phyloP scores from a whole-genome alignment of 2,797 vertebrate genomes.

The Rhodeus uyekii region DNA sequence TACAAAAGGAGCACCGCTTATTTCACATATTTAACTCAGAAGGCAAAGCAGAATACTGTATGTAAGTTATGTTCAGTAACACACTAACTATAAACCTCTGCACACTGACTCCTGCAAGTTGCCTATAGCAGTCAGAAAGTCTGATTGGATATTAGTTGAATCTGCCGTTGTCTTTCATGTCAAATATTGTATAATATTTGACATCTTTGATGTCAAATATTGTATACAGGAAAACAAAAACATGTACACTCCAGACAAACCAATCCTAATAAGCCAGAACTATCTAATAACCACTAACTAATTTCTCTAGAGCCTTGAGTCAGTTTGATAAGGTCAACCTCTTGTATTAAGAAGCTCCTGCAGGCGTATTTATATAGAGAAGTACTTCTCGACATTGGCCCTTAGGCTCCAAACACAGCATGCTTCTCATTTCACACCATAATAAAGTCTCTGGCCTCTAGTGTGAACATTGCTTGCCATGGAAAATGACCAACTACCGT shows the following conservation, averaged over 20 bases:
- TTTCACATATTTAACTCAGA: not conserved
- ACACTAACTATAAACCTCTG: not conserved
- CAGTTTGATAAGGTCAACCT: not conserved
- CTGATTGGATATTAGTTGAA: not conserved
- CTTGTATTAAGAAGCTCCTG: not conserved
- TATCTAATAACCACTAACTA: not conserved
- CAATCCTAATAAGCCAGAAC: not conserved
- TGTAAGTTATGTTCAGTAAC: not conserved
- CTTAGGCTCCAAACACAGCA: not conserved
- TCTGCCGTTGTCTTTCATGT: not conserved
- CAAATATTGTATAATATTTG: no score
- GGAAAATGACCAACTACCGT: not conserved
- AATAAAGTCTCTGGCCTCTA: slow-evolving; percentile 7
- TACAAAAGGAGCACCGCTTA: not conserved
- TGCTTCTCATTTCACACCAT: slow-evolving; percentile 18
- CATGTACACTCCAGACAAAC: slow-evolving; percentile 1
- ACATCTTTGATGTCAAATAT: slow-evolving; percentile 16
- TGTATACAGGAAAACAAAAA: not conserved
- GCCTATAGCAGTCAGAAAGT: not conserved
- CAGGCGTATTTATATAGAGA: not conserved
- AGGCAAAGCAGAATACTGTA: not conserved
- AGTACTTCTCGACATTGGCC: not conserved
- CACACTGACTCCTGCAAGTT: not conserved
- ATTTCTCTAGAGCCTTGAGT: not conserved
- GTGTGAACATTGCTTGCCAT: slow-evolving; percentile 10